phyloP scores from a whole-genome alignment of 2,888 invertebrate genomes.

The Steinernema carpocapsae region DNA sequence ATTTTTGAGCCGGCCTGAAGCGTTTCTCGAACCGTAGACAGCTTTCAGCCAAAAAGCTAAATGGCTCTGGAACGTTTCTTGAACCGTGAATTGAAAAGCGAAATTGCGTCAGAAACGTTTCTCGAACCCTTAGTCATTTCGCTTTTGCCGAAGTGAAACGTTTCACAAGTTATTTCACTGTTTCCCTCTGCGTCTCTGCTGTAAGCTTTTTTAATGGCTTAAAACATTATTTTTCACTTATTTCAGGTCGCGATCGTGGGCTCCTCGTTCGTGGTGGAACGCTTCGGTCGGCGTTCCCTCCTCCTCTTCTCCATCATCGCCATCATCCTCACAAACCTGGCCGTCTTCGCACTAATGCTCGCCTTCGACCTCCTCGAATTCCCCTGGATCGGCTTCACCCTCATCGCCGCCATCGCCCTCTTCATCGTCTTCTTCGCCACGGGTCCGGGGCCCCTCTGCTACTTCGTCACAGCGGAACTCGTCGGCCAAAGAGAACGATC shows the following conservation, averaged over 20 bases:
- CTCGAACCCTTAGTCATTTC: neutral
- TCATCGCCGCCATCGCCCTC: slow-evolving; percentile 54
- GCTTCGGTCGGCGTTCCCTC: slow-evolving; percentile 59
- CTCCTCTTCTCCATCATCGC: slow-evolving; percentile 41
- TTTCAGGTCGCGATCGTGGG: slow-evolving; percentile 51
- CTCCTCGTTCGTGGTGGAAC: slow-evolving; percentile 56
- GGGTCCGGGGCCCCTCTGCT: slow-evolving; percentile 62
- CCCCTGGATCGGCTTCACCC: slow-evolving; percentile 48
- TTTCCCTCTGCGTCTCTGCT: neutral
- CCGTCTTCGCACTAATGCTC: slow-evolving; percentile 49
- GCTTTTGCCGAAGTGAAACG: neutral
- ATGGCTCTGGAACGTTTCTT: too few species aligned
- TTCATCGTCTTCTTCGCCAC: slow-evolving; percentile 58
- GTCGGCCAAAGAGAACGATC: slow-evolving; percentile 56
- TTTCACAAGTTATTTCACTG: neutral
- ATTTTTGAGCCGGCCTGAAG: neutral
- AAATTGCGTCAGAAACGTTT: neutral
- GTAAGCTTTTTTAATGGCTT: neutral
- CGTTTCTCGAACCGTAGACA: too few species aligned
- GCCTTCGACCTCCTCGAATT: slow-evolving; percentile 43
- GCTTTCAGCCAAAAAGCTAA: neutral
- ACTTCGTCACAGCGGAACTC: slow-evolving; percentile 62
- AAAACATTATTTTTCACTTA: too few species aligned
- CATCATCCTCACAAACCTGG: slow-evolving; percentile 46
- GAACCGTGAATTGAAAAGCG: too few species aligned